These are phyloP conservation scores for Austrolebias charrua DNA, from an alignment of 2,797 vertebrate species.

Conservation along the genomic window DNA sequence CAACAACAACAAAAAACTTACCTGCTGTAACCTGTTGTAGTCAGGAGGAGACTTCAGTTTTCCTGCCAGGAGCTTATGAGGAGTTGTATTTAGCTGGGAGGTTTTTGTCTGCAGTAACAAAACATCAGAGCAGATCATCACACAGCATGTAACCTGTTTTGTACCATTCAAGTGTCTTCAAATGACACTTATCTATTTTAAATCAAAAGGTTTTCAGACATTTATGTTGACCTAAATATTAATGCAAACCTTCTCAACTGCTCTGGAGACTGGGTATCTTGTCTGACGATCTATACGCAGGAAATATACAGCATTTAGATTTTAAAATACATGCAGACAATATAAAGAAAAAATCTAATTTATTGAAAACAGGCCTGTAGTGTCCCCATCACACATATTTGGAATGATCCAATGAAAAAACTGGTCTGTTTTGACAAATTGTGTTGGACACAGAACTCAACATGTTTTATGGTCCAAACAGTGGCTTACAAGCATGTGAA, in stretches of 20 bases:
- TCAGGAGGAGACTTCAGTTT: slow-evolving; percentile 59
- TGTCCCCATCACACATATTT: no score
- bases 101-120: slow-evolving; percentile 46
- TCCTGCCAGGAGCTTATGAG: slow-evolving; percentile 48
- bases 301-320: neutral
- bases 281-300: slow-evolving; percentile 45
- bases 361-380: no score
- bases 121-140: neutral
- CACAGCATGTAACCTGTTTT: neutral
- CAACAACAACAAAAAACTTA: slow-evolving; percentile 36
- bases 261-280: slow-evolving; percentile 68
- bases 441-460: neutral
- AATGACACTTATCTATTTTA: no score
- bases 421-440: neutral
- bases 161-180: neutral
- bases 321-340: neutral
- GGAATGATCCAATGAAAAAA: neutral
- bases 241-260: slow-evolving; percentile 68
- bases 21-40: slow-evolving; percentile 66
- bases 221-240: neutral
- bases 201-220: neutral
- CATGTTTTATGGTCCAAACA: neutral
- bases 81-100: slow-evolving; percentile 39
- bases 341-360: neutral
- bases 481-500: no score